Base-by-base conservation (phyloP, 2,113 vertebrate genomes). In the Aegypius monachus region DNA sequence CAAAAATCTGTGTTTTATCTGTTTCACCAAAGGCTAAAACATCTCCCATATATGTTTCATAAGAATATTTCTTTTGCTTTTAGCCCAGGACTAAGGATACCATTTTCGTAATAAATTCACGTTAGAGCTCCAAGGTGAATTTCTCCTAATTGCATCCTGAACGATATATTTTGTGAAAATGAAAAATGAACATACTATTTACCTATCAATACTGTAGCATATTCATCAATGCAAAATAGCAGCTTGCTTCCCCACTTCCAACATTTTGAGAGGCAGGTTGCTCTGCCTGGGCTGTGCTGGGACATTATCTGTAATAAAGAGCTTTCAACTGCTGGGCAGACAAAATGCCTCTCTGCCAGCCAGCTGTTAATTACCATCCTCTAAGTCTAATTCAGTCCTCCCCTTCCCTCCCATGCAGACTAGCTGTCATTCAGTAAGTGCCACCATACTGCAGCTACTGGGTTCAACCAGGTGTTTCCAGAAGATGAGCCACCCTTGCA, bases 331-430 rank as follows among this genome's bases (percentile, higher is more conserved):
- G 90, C 95, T 77, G 91, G 93, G 92, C 86, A 92, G 96, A 96
- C 63, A 81, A 91, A 98, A 98, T 87, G 94, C 95, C 93, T 97
- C 86, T 81, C 94, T 98, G 97, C 98, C 98, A 98, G 97, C 93
- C 95, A 98, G 95, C 95, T 97, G 97, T 98, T 98, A 98, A 98
- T 98, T 98, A 98, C 97, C 95, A 97, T 98, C 72, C 47, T 95
- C 96, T 45, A 83, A 84, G 58, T 91, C 95, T 97, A 97, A 98
- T 97, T 98, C 96, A 94, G 97, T 98, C 93, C 95, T 97, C 91
- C 96, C 88, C 93, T 95, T 96, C 94, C 79, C 87, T 92, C 94
- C 96, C 94, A 95, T 93, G 96, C 73, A 88, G 96, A 97, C 93
- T 91, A 97, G 95, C 96, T 97, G 97, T 98, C 97, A 98, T 97